A percentile compares a stretch with the other conserved stretches of the same genome.
Evolutionary conservation across 1,140 invertebrate genomes (phyloP).

Genomic region (Conus betulinus): DNA sequence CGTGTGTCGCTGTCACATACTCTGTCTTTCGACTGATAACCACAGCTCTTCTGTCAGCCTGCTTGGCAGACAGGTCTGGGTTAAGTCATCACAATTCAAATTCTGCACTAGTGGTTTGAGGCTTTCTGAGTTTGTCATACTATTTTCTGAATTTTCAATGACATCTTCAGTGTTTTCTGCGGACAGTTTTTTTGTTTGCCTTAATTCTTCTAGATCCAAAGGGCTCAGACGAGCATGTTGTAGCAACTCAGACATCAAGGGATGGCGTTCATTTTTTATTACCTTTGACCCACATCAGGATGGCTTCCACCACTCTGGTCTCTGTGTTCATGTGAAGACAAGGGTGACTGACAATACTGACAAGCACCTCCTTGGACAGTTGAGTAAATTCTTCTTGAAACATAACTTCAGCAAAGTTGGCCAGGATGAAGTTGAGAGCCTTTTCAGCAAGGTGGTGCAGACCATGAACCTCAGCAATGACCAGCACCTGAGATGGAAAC

Average conservation of each 20-base stretch:
- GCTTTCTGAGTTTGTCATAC: no score
- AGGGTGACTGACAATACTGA: slow-evolving; percentile 19
- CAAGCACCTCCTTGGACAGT: slow-evolving; percentile 25
- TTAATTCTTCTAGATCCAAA: not conserved
- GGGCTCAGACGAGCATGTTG: slow-evolving; percentile 5
- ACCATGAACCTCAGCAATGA: slow-evolving; percentile 27
- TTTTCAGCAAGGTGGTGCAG: slow-evolving; percentile 26
- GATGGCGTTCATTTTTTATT: not conserved
- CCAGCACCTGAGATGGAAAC: slow-evolving; percentile 18
- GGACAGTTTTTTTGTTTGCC: not conserved
- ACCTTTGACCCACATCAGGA: slow-evolving; percentile 23
- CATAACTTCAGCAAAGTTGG: slow-evolving; percentile 14
- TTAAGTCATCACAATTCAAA: not conserved
- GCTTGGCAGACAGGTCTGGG: not conserved
- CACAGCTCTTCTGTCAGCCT: slow-evolving; percentile 31
- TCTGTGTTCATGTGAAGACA: slow-evolving; percentile 20
- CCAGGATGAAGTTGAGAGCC: slow-evolving; percentile 25
- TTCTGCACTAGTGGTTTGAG: not conserved
- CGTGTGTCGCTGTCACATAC: not conserved
- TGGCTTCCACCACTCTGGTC: slow-evolving; percentile 4
- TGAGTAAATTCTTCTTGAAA: slow-evolving; percentile 17
- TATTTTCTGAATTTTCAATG: no score
- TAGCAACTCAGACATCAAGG: not conserved
- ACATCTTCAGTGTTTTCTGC: no score
- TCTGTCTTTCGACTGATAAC: slow-evolving; percentile 39